Evolutionary conservation across 2,888 invertebrate genomes (phyloP).

Genomic region (Vandiemenella viatica): DNA sequence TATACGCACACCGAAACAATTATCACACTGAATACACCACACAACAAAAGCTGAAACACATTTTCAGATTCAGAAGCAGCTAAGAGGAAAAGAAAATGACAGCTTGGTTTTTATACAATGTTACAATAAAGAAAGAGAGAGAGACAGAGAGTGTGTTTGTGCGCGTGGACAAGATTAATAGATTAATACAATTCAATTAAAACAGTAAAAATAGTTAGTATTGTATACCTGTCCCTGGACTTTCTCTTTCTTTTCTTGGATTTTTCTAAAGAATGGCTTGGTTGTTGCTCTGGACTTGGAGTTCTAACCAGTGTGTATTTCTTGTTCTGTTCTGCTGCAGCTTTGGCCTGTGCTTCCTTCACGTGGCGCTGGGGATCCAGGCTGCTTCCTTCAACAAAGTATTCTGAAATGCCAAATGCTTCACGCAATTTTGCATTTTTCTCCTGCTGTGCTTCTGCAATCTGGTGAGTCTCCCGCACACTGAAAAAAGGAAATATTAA

Average conservation of each 20-base stretch:
- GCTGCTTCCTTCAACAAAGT: slow-evolving; percentile 86
- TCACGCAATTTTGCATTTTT: slow-evolving; percentile 86
- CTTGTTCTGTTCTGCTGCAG: slow-evolving; percentile 31
- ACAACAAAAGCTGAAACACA: too few relatives aligned
- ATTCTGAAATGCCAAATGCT: slow-evolving; percentile 87
- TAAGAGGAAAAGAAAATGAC: too few relatives aligned
- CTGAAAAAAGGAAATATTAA: slow-evolving; percentile 34
- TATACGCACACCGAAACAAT: too few relatives aligned
- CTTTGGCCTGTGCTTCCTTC: slow-evolving; percentile 37
- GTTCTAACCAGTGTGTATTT: slow-evolving; percentile 62
- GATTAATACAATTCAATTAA: too few relatives aligned
- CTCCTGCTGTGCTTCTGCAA: slow-evolving; percentile 89
- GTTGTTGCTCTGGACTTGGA: slow-evolving; percentile 42
- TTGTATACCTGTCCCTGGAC: slow-evolving; percentile 19
- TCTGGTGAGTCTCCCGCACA: slow-evolving; percentile 88
- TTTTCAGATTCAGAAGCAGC: too few relatives aligned
- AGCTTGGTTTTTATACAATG: too few relatives aligned
- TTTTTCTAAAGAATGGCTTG: slow-evolving; percentile 26
- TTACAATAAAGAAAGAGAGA: too few relatives aligned
- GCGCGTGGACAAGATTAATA: too few relatives aligned
- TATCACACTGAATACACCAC: too few relatives aligned
- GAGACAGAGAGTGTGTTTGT: too few relatives aligned
- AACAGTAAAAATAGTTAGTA: too few relatives aligned
- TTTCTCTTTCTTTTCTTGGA: slow-evolving; percentile 28
- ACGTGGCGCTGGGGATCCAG: slow-evolving; percentile 65